Base-by-base conservation (phyloP, 2,113 vertebrate species). In the Pungitius pungitius region DNA sequence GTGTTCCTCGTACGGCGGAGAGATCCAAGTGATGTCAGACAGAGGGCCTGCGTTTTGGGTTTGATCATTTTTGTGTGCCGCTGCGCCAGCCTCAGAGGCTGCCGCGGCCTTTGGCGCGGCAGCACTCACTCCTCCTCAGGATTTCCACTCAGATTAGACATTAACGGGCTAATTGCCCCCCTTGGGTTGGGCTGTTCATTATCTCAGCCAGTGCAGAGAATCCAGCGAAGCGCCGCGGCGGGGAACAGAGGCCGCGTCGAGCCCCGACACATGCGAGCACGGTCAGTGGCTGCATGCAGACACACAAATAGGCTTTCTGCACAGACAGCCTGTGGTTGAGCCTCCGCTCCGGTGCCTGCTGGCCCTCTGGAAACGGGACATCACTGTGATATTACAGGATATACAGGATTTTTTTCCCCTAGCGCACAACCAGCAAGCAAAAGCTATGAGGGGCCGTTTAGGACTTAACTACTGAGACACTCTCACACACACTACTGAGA, bases 121-220 rank as follows among this genome's bases (percentile, higher is more conserved):
- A 62, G 45, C 71, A 20, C 58, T 79, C 42, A 8, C 74, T 82
- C 66, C 79, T 77, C 84, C 59, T 14, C 87, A 35, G 65, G 72
- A 83, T 80, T 63, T 66, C 57, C 85, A 60, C 73, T 74, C 85
- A 91, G 77, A 89, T 90, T 82, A 87, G 82, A 89, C 77, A 90
- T 90, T 90, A 89, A 84, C 83, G 72, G 74, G 87, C 82, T 89
- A 90, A 89, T 90, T 89, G 84, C 63, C 85, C 90, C 88, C 85
- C 78, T 85, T 64, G 86, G 87, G 85, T 77, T 60, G 64, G 51
- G 55, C 81, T 77, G 70, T 83, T 90, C 78, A 82, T 90, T 89
- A 89, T 89, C 79, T 80, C 77, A 89, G 76, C 78, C 67, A 76
- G 75, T 79, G 82, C 85, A 83, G 70, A 65, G 57, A 58, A 59